Percentiles rank a stretch among this genome's conserved stretches.
phyloP scores from a whole-genome alignment of 2,888 invertebrate species.

The Norana najaformis region DNA sequence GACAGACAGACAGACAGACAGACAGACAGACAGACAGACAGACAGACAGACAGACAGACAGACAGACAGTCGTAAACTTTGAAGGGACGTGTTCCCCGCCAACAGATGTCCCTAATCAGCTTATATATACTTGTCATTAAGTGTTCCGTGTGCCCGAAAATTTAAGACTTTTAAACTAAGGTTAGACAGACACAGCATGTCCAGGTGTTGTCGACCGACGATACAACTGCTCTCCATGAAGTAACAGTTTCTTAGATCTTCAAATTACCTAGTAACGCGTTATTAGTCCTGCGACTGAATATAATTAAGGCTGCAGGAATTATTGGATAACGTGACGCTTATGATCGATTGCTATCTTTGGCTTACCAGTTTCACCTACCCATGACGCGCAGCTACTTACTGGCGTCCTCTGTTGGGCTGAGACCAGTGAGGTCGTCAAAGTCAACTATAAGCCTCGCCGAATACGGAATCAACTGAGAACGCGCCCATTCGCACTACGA shows the following conservation, averaged over 20 bases:
- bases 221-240: background rate
- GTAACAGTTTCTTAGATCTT: no score
- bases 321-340: background rate
- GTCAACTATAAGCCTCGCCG: background rate
- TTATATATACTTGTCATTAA: no score
- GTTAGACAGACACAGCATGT: no score
- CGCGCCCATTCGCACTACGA: background rate
- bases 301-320: background rate
- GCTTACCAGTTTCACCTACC: background rate
- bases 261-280: background rate
- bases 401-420: background rate
- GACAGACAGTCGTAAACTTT: no score
- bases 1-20: no score
- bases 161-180: no score
- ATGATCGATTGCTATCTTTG: background rate
- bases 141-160: no score
- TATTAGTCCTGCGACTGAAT: background rate
- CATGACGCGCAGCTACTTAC: background rate
- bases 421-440: background rate
- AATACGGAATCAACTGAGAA: background rate
- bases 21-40: no score
- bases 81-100: no score
- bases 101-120: no score
- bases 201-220: background rate
- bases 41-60: no score